Evolutionary conservation across 1,140 invertebrate species (phyloP).

Genomic region (Nebria ingens): DNA sequence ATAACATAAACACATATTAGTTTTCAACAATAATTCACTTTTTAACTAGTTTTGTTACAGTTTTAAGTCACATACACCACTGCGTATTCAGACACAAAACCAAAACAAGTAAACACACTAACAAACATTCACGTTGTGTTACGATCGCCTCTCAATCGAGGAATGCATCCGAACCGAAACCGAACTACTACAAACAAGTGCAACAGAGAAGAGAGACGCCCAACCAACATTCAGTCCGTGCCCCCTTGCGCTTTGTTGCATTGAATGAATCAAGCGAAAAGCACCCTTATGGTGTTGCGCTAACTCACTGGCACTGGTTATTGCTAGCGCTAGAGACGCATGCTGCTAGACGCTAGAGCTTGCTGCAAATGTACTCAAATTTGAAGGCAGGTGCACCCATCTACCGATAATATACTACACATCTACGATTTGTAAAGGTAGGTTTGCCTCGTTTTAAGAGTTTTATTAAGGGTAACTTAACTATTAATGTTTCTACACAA

Average conservation of each 20-base stretch:
- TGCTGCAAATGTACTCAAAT: background rate
- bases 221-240: too few species aligned
- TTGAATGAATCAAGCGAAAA: too few species aligned
- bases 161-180: too few species aligned
- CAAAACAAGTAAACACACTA: background rate
- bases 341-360: background rate
- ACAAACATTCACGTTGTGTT: background rate
- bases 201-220: background rate
- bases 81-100: background rate
- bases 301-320: too few species aligned
- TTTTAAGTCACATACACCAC: background rate
- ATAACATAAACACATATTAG: background rate
- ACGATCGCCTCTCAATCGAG: background rate
- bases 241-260: too few species aligned
- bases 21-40: background rate
- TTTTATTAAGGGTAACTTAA: too few species aligned
- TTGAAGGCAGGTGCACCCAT: constrained; percentile 2
- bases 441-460: too few species aligned
- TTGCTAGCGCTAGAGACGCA: too few species aligned
- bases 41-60: background rate
- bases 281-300: too few species aligned
- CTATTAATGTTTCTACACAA: too few species aligned
- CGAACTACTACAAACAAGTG: background rate
- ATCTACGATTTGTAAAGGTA: too few species aligned
- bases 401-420: background rate